These are phyloP conservation scores for Atherinomorus stipes DNA, from an alignment of 2,113 vertebrate species.

Conservation along the genomic window DNA sequence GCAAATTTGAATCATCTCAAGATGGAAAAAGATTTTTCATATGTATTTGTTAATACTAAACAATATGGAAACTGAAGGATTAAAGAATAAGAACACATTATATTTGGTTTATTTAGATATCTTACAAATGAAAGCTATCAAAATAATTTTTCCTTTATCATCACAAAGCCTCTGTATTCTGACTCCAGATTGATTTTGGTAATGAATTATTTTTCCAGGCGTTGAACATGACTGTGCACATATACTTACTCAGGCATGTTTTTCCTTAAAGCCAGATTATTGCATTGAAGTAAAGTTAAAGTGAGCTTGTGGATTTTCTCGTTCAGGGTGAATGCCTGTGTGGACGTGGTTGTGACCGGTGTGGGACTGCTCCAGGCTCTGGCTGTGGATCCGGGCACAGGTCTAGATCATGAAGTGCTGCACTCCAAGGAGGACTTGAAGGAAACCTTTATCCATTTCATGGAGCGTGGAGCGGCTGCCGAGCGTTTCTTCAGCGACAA, in stretches of 20 bases:
- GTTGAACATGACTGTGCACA: too few relatives aligned
- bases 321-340: constrained; percentile 93
- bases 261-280: neutral
- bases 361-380: constrained; percentile 91
- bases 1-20: neutral
- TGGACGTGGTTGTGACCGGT: constrained; percentile 95
- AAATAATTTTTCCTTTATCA: too few relatives aligned
- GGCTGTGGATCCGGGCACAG: constrained; percentile 83
- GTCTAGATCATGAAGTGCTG: constrained; percentile 87
- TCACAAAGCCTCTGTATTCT: too few relatives aligned
- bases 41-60: too few relatives aligned
- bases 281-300: neutral
- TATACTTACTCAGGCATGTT: neutral
- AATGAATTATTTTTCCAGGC: too few relatives aligned
- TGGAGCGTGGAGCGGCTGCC: constrained; percentile 91
- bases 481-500: constrained; percentile 94
- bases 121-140: too few relatives aligned
- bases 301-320: neutral
- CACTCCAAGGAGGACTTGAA: constrained; percentile 86
- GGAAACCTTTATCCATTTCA: constrained; percentile 91
- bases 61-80: too few relatives aligned
- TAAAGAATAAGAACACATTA: too few relatives aligned
- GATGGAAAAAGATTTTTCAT: too few relatives aligned
- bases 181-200: too few relatives aligned
- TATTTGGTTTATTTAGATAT: too few relatives aligned